phyloP scores from a whole-genome alignment of 2,113 vertebrate species.

The Capreolus pygargus region DNA sequence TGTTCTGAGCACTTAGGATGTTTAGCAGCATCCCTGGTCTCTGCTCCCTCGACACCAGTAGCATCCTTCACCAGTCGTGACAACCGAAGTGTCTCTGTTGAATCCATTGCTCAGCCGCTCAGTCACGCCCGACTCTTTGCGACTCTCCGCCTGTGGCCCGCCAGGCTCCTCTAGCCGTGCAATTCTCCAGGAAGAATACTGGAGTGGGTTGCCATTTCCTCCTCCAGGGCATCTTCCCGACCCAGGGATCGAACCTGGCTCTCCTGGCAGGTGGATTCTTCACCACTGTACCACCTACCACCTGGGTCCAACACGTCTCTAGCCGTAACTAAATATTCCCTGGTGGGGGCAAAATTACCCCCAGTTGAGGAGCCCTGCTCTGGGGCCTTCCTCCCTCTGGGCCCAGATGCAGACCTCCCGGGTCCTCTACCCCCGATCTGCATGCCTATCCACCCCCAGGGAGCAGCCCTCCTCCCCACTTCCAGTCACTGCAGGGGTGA shows the following conservation, averaged over 20 bases:
- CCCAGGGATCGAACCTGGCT: neutral
- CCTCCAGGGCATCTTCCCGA: neutral
- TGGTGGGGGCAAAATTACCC: too few relatives aligned
- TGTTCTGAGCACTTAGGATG: rapidly evolving
- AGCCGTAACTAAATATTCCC: neutral
- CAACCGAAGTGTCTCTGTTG: neutral
- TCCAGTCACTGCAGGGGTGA: neutral
- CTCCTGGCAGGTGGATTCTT: neutral
- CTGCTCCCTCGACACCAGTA: neutral
- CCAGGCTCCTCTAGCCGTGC: neutral
- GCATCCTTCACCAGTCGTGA: neutral
- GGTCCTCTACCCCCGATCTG: rapidly evolving
- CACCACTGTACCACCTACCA: neutral
- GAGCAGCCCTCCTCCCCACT: neutral
- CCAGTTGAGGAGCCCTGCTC: rapidly evolving
- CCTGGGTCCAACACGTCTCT: neutral
- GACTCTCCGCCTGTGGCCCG: neutral
- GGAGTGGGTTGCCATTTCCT: neutral
- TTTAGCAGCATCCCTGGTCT: neutral
- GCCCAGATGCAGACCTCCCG: neutral
- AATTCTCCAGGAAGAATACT: neutral
- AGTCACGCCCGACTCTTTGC: neutral
- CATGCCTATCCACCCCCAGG: rapidly evolving
- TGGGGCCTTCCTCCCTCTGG: neutral
- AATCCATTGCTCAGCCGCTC: neutral